Evolutionary conservation across 1,140 invertebrate species (phyloP).

Genomic region (Cydia amplana): DNA sequence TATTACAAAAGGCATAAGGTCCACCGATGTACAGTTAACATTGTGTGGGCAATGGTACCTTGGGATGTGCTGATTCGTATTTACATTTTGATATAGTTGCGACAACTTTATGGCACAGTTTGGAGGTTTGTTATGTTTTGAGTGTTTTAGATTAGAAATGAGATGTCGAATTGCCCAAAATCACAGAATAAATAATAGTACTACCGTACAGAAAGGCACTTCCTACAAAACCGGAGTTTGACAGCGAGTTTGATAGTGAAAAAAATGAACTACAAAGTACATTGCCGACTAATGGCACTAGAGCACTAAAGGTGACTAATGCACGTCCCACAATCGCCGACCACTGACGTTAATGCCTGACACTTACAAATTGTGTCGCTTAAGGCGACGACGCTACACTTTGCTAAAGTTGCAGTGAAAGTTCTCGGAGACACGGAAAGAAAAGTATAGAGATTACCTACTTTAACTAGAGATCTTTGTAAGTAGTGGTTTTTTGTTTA

Average conservation of each 20-base stretch:
- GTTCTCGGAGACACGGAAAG: neutral
- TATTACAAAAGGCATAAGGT: no score
- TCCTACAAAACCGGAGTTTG: no score
- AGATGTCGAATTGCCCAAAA: no score
- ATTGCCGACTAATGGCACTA: neutral
- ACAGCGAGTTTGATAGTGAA: no score
- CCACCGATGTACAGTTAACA: no score
- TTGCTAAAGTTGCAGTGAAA: neutral
- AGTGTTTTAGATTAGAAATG: neutral
- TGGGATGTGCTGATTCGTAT: neutral
- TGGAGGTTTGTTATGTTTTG: neutral
- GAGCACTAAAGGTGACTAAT: slow-evolving; percentile 13
- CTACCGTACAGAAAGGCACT: no score
- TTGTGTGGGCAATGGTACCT: no score
- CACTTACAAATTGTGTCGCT: slow-evolving; percentile 6
- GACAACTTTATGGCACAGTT: neutral
- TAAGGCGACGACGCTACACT: slow-evolving; percentile 1
- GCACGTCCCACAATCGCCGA: slow-evolving; percentile 7
- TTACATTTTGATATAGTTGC: neutral
- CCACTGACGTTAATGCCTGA: slow-evolving; percentile 10
- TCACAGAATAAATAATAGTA: no score
- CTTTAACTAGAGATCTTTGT: no score
- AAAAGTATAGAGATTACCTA: neutral
- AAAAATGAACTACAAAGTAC: neutral
- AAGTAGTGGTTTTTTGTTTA: no score